Conservation (phyloP, 2,797 vertebrate genomes). For the Ctenosaura bakeri region DNA sequence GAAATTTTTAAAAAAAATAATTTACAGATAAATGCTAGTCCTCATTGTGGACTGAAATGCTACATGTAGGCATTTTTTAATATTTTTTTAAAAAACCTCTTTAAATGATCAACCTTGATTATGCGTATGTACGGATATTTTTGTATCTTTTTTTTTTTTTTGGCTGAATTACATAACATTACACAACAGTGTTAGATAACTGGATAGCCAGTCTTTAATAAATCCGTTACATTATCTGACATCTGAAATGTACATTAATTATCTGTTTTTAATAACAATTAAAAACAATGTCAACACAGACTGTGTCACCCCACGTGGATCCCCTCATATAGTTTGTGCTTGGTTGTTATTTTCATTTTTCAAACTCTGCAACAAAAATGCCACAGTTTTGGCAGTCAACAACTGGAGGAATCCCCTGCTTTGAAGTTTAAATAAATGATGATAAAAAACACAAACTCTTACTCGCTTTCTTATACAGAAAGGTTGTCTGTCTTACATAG, state of each 20-base stretch:
- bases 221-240: conserved; percentile 83
- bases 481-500: conserved; percentile 82
- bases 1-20: conserved; percentile 71
- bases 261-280: conserved; percentile 78
- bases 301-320: conserved; percentile 77
- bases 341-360: conserved; percentile 76
- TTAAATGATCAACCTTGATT: conserved; percentile 74
- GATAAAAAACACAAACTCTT: conserved; percentile 77
- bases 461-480: conserved; percentile 76
- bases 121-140: conserved; percentile 37
- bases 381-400: conserved; percentile 84
- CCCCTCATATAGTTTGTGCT: conserved; percentile 84
- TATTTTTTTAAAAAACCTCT: conserved; percentile 74
- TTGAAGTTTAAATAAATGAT: conserved; percentile 78
- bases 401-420: conserved; percentile 73
- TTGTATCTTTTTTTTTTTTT: conserved; percentile 59
- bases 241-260: conserved; percentile 84
- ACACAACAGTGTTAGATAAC: conserved; percentile 82
- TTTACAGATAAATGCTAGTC: conserved; percentile 75
- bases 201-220: conserved; percentile 85
- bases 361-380: conserved; percentile 81
- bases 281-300: conserved; percentile 81
- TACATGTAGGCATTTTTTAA: conserved; percentile 82
- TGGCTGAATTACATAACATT: conserved; percentile 83
- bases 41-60: conserved; percentile 81